Conservation (phyloP, 2,113 vertebrate genomes). For the Psophia crepitans region DNA sequence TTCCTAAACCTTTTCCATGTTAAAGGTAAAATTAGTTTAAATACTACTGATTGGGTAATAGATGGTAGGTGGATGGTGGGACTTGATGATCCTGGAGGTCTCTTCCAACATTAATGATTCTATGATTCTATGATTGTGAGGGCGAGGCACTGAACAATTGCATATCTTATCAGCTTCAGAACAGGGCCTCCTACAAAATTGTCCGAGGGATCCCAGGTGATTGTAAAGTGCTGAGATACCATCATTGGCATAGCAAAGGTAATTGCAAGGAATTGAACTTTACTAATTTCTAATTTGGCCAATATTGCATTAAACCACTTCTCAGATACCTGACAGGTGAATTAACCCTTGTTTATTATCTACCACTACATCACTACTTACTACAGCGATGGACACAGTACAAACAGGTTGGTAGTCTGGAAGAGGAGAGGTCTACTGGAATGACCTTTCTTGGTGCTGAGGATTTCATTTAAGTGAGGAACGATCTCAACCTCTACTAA, state of each 20-base stretch:
- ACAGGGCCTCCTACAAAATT: not conserved
- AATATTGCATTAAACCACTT: not conserved
- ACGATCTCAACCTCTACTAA: not conserved
- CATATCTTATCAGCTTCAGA: not conserved
- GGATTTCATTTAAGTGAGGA: not conserved
- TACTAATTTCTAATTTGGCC: not conserved
- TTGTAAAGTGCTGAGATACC: conserved; percentile 43
- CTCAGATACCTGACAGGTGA: not conserved
- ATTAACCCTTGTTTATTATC: not conserved
- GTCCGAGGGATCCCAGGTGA: not conserved
- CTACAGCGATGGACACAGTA: not conserved
- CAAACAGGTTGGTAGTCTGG: not conserved
- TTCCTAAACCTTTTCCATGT: not conserved
- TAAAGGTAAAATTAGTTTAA: not conserved
- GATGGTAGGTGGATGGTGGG: too few relatives aligned
- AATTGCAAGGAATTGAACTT: not conserved
- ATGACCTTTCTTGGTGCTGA: not conserved
- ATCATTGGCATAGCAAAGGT: not conserved
- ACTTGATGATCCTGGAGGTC: too few relatives aligned
- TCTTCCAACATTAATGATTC: too few relatives aligned
- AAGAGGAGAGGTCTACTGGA: not conserved
- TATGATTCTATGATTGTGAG: too few relatives aligned
- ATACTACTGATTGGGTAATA: not conserved
- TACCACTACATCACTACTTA: not conserved
- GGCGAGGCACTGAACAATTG: not conserved